phyloP scores from a whole-genome alignment of 2,113 vertebrate genomes.

The Cottus gobio region DNA sequence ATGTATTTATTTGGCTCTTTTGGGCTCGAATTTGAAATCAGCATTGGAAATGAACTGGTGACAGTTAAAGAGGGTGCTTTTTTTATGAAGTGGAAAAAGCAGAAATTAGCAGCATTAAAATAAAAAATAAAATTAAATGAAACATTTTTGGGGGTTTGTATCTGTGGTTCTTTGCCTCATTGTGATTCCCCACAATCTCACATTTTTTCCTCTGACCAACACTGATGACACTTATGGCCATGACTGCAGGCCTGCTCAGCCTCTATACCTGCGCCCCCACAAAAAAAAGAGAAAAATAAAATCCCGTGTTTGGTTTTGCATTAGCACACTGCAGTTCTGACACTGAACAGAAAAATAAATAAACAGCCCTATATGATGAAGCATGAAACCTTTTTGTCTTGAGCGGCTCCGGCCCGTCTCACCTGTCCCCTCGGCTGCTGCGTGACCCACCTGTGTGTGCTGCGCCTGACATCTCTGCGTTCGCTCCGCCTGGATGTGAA shows the following conservation, averaged over 20 bases:
- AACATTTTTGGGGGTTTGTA: not conserved
- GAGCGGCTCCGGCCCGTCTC: slow-evolving; percentile 27
- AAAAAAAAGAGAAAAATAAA: not conserved
- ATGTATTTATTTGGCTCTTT: not conserved
- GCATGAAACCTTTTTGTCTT: not conserved
- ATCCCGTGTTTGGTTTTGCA: slow-evolving; percentile 11
- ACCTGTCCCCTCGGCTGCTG: slow-evolving; percentile 53
- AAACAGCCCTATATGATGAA: slow-evolving; percentile 1
- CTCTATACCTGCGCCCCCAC: not conserved
- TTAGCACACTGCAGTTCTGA: not conserved
- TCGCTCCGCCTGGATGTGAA: slow-evolving; percentile 70
- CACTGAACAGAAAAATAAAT: not conserved
- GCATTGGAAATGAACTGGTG: slow-evolving; percentile 15
- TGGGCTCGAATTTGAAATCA: not conserved
- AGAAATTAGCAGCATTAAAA: not conserved
- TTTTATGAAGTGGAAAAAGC: not conserved
- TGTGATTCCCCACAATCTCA: not conserved
- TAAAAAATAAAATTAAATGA: not conserved
- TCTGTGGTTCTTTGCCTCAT: not conserved
- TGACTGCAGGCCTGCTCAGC: slow-evolving; percentile 1
- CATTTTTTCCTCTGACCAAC: slow-evolving; percentile 2
- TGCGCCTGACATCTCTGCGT: slow-evolving; percentile 74
- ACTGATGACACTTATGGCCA: slow-evolving; percentile 30
- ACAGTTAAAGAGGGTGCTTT: not conserved
- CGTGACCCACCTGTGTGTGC: slow-evolving; percentile 76